phyloP scores from a whole-genome alignment of 2,797 vertebrate genomes.

The Tolypeutes matacus region DNA sequence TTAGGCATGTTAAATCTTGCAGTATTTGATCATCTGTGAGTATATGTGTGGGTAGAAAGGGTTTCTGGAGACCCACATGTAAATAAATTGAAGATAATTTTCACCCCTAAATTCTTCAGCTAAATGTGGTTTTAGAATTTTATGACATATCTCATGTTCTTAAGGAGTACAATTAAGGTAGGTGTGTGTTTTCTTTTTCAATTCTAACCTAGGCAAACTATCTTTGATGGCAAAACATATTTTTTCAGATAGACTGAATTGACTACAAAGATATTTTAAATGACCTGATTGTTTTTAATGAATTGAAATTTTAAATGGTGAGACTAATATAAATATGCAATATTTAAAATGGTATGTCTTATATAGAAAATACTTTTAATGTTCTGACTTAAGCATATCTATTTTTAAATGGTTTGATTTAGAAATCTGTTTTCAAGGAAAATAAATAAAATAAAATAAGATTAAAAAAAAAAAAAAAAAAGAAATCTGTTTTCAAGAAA shows the following conservation, averaged over 20 bases:
- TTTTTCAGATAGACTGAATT: not conserved
- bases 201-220: conserved; percentile 38
- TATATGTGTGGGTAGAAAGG: not conserved
- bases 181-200: conserved; percentile 46
- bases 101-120: not conserved
- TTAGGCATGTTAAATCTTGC: not conserved
- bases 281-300: not conserved
- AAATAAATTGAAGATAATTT: not conserved
- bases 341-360: conserved; percentile 42
- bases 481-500: conserved; percentile 70
- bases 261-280: conserved; percentile 41
- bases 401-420: conserved; percentile 54
- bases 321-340: not conserved
- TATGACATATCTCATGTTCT: not conserved
- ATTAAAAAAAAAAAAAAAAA: too few species aligned
- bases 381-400: conserved; percentile 7
- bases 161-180: conserved; percentile 55
- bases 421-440: conserved; percentile 71
- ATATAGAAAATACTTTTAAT: conserved; percentile 42
- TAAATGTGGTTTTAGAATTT: not conserved
- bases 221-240: conserved; percentile 43
- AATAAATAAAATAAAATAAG: too few species aligned
- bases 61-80: not conserved
- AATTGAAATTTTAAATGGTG: conserved; percentile 18
- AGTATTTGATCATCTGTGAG: not conserved